These are phyloP conservation scores for Portevinia maculata DNA, from an alignment of 2,888 invertebrate genomes.

Conservation along the genomic window DNA sequence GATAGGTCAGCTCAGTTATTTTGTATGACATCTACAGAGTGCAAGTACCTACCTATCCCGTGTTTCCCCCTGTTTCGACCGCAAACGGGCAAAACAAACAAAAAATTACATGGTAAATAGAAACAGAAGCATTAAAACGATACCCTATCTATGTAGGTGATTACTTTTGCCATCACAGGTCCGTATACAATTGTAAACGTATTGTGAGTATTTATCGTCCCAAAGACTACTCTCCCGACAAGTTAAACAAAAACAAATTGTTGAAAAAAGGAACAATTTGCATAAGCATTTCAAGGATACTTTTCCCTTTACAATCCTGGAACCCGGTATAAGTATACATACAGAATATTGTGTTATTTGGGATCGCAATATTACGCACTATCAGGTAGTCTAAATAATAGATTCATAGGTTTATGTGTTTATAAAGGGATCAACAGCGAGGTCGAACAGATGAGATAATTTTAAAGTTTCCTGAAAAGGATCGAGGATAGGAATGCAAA, in stretches of 20 bases:
- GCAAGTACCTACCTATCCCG: background rate
- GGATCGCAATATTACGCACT: background rate
- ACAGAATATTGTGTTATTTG: background rate
- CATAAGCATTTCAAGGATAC: slow-evolving; percentile 35
- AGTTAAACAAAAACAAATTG: slow-evolving; percentile 44
- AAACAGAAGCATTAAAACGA: slow-evolving; percentile 12
- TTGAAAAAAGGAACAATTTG: slow-evolving; percentile 22
- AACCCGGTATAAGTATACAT: background rate
- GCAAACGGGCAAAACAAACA: background rate
- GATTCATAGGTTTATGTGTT: background rate
- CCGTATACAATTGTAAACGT: background rate
- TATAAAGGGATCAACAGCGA: background rate
- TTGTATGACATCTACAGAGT: background rate
- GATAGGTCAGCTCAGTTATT: background rate
- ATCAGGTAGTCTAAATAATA: slow-evolving; percentile 1
- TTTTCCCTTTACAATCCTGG: background rate
- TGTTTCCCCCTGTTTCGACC: background rate
- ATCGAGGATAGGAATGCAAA: background rate
- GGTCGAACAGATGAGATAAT: slow-evolving; percentile 1
- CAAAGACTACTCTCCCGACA: slow-evolving; percentile 1
- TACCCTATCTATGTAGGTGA: slow-evolving; percentile 13
- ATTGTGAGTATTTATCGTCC: slow-evolving; percentile 18
- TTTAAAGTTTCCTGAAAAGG: background rate
- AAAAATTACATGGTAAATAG: slow-evolving; percentile 1
- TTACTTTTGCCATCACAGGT: slow-evolving; percentile 6